These are phyloP conservation scores for Drosophila lini DNA, from an alignment of 1,140 invertebrate genomes.

Conservation along the genomic window DNA sequence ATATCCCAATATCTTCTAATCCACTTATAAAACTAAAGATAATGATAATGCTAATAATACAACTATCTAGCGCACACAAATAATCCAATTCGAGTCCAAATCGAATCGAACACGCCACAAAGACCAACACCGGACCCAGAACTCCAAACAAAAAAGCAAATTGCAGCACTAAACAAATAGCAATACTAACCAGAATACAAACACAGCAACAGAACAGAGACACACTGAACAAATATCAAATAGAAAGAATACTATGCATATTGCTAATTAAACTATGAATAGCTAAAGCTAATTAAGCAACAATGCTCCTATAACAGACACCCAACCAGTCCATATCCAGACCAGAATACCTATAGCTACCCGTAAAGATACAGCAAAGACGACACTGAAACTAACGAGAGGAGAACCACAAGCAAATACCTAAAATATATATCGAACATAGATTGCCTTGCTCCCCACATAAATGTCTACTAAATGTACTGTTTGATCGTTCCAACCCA, in stretches of 20 bases:
- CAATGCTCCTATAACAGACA: slow-evolving; percentile 64
- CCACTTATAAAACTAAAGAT: slow-evolving; percentile 51
- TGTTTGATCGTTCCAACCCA: slow-evolving; percentile 51
- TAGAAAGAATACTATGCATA: slow-evolving; percentile 63
- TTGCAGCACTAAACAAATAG: slow-evolving; percentile 50
- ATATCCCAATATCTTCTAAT: slow-evolving; percentile 50
- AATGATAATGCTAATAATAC: slow-evolving; percentile 49
- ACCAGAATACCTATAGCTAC: slow-evolving; percentile 19
- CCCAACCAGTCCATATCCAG: slow-evolving; percentile 41
- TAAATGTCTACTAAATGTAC: slow-evolving; percentile 70
- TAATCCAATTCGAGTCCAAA: slow-evolving; percentile 37
- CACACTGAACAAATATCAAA: slow-evolving; percentile 64
- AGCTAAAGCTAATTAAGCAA: slow-evolving; percentile 76
- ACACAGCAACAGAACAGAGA: slow-evolving; percentile 32
- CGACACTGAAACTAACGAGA: slow-evolving; percentile 30
- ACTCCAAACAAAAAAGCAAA: slow-evolving; percentile 57
- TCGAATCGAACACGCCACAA: slow-evolving; percentile 38
- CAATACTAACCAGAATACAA: slow-evolving; percentile 39
- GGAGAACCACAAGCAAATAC: slow-evolving; percentile 36
- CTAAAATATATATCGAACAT: slow-evolving; percentile 31
- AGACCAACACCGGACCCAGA: slow-evolving; percentile 43
- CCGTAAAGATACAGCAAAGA: slow-evolving; percentile 29
- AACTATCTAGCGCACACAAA: slow-evolving; percentile 42
- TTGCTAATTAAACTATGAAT: slow-evolving; percentile 77
- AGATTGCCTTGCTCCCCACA: slow-evolving; percentile 46